Evolutionary conservation across 2,888 invertebrate species (phyloP), one percentile per base, ranked within the genome.

Genomic region (Eumacrocentrus americanus): DNA sequence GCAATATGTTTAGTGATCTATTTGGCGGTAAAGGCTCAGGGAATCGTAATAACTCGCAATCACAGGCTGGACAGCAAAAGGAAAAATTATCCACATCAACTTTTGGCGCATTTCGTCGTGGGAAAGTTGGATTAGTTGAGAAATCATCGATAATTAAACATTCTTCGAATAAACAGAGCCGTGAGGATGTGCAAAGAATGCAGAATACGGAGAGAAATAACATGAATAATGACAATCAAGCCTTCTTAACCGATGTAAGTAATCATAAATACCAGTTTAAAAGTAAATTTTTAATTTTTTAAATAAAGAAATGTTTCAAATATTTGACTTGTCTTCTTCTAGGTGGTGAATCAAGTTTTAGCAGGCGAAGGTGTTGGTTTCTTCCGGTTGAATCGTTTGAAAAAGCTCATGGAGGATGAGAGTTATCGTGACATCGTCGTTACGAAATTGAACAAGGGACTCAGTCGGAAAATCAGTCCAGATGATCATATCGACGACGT

Each of bases 371-470:
- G 96, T 0, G 93, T 99, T 0, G 96, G 98, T 14, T 98, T 98
- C 95, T 84, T 99, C 48, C 96, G 98, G 79, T 83, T 96, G 14
- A 95, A 93, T 76, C 87, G 96, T 20, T 84, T 98, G 51, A 94
- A 93, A 78, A 97, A 96, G 76, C 83, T 99, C 23, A 96, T 99
- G 95, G 98, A 99, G 80, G 98, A 99, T 81, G 99, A 99, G 82
- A 97, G 94, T 47, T 96, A 98, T 81, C 87, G 99, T 34, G 97
- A 95, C 78, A 89, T 99, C 82, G 94, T 98, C 37, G 89, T 99
- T 48, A 94, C 94, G 68, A 94, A 97, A 78, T 85, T 99, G 2
- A 99, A 99, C 81, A 90, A 92, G 72, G 96, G 96, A 53, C 86
- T 97, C 58, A 96, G 95, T 73, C 88, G 89, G 69, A 98, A 94